These are phyloP conservation scores for Mizuhopecten yessoensis DNA, from an alignment of 1,140 invertebrate species.

Conservation along the genomic window DNA sequence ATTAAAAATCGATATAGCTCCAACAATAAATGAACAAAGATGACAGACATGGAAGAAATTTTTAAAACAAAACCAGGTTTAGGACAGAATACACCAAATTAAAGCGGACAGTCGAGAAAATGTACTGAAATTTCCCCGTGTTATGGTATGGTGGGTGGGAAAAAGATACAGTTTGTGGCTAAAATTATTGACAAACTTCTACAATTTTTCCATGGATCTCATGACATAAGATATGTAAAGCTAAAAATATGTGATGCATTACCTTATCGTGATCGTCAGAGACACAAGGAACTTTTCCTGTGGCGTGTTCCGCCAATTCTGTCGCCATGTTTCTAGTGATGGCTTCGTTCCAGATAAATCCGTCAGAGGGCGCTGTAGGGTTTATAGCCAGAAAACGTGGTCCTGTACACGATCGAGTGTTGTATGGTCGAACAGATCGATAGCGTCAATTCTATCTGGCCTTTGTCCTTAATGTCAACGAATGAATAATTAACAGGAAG, in stretches of 20 bases:
- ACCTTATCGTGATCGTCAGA: neutral
- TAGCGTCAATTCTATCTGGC: constrained; percentile 26
- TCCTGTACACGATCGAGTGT: neutral
- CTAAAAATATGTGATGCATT: neutral
- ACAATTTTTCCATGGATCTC: neutral
- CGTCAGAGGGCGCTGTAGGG: neutral
- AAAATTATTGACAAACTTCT: neutral
- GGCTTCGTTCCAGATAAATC: constrained; percentile 23
- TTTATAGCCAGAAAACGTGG: constrained; percentile 24
- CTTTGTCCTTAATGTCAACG: constrained; percentile 4
- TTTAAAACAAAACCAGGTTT: neutral
- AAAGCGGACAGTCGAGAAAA: neutral
- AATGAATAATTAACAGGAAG: constrained; percentile 21
- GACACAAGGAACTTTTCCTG: constrained; percentile 31
- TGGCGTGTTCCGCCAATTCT: neutral
- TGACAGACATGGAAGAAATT: neutral
- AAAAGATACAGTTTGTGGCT: neutral
- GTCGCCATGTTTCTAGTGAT: constrained; percentile 21
- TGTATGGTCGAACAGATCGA: neutral
- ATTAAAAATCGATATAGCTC: neutral
- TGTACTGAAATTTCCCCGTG: neutral
- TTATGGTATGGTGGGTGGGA: neutral
- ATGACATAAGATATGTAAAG: neutral
- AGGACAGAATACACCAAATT: neutral
- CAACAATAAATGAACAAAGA: neutral